phyloP scores from a whole-genome alignment of 2,113 vertebrate genomes.

The Sinocyclocheilus rhinocerous region DNA sequence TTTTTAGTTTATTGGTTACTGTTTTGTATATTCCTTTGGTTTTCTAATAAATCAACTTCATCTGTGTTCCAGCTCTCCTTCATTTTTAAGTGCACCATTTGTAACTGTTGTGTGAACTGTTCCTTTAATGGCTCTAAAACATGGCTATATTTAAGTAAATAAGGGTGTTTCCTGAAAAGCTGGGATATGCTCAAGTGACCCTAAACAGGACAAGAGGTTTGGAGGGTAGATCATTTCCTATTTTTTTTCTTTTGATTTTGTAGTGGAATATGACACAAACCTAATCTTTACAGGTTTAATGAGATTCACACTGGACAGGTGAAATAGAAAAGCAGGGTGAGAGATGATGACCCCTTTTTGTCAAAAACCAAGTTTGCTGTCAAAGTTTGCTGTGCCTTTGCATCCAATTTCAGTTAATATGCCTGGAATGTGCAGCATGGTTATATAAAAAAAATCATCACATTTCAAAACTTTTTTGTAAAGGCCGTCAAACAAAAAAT shows the following conservation, averaged over 20 bases:
- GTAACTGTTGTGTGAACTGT: not conserved
- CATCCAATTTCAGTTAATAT: not conserved
- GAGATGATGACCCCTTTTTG: not conserved
- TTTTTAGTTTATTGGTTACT: too few species aligned
- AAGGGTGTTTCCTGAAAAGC: not conserved
- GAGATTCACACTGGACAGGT: not conserved
- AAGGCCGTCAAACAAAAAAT: not conserved
- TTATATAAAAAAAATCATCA: not conserved
- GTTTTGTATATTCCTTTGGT: too few species aligned
- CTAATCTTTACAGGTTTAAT: not conserved
- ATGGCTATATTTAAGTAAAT: not conserved
- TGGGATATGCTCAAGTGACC: not conserved
- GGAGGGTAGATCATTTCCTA: not conserved
- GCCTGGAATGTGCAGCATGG: not conserved
- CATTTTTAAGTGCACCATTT: too few species aligned
- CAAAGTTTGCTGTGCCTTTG: not conserved
- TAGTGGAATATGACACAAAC: not conserved
- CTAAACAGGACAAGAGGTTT: not conserved
- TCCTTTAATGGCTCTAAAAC: not conserved
- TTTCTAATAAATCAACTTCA: too few species aligned
- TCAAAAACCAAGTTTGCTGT: not conserved
- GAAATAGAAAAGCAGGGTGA: not conserved
- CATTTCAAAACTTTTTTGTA: not conserved
- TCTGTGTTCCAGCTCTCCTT: too few species aligned
- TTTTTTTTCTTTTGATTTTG: not conserved